Base-by-base conservation (phyloP, 2,888 invertebrate species). In the Iphiclides podalirius region DNA sequence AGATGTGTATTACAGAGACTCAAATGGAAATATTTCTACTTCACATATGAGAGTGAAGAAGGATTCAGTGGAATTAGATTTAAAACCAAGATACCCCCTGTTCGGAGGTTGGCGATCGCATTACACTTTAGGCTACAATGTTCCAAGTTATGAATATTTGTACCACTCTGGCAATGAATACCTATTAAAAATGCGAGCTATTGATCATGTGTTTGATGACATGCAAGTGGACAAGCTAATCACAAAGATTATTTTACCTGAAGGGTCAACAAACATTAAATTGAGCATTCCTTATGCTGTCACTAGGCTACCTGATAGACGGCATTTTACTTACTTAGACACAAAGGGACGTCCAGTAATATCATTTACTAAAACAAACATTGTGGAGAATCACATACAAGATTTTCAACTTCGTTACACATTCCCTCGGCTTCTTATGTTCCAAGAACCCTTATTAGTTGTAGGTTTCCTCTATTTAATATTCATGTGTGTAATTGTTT, bases 41-140 rank as follows among this genome's bases (percentile, higher is more conserved):
- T 98, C 98, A 0, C 95, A 96, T 75, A 94, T 99, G 89, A 92
- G 94, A 58, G 88, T 95, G 15, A 91, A 95, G 61, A 95, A 96
- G 60, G 98, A 99, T 71, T 94, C 96, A 31, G 97, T 99, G 4
- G 98, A 99, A 70, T 84, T 99, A 2, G 98, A 98, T 68, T 90
- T 99, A n/a, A 91, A 97, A 41, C 99, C 99, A 0, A 91, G 99
- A 64, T 99, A 98, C 79, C 99, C 99, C 1, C 89, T 99, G 2
- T 99, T 99, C 79, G 99, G 99, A 47, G 99, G 99, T 9, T 99
- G 99, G 99, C 96, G 96, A 78, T 98, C 98, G 6, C 96, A 97
- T 63, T 99, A 99, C 80, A 95, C 94, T 34, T 90, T 99, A 38
- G 99, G 99, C 1, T 98, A 98, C 89, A 98, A 98, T 86, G 95